Percentiles rank a stretch among this genome's conserved stretches.
These are phyloP conservation scores for Meta bourneti DNA, from an alignment of 2,888 invertebrate genomes.

Conservation along the genomic window DNA sequence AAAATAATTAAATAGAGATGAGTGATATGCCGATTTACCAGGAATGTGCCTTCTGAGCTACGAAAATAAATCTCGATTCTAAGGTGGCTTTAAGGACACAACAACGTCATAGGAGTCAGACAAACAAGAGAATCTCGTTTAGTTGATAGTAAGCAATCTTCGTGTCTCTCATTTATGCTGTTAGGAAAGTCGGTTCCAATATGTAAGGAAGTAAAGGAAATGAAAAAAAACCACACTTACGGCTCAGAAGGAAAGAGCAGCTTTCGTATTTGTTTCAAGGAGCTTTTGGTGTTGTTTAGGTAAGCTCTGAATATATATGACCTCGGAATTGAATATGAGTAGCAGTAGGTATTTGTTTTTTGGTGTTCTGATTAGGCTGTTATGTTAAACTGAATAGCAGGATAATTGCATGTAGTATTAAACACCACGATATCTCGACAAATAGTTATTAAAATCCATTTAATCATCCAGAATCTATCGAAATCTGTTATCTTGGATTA, in stretches of 20 bases:
- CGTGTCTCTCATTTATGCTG: background rate
- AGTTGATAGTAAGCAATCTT: conserved; percentile 13
- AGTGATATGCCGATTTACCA: conserved; percentile 30
- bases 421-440: no score
- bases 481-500: no score
- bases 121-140: conserved; percentile 22
- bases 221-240: background rate
- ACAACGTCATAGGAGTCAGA: conserved; percentile 2
- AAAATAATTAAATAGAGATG: conserved; percentile 54
- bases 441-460: no score
- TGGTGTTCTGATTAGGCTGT: no score
- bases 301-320: no score
- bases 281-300: no score
- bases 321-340: no score
- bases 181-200: background rate
- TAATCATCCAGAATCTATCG: no score
- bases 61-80: conserved; percentile 51
- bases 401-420: no score
- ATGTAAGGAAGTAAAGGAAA: background rate
- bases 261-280: no score
- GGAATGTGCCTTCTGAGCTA: background rate
- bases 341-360: no score
- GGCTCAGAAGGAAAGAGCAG: background rate
- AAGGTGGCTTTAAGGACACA: background rate
- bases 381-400: no score